Conservation (phyloP, 2,888 invertebrate species). For the Taphrorychus bicolor region DNA sequence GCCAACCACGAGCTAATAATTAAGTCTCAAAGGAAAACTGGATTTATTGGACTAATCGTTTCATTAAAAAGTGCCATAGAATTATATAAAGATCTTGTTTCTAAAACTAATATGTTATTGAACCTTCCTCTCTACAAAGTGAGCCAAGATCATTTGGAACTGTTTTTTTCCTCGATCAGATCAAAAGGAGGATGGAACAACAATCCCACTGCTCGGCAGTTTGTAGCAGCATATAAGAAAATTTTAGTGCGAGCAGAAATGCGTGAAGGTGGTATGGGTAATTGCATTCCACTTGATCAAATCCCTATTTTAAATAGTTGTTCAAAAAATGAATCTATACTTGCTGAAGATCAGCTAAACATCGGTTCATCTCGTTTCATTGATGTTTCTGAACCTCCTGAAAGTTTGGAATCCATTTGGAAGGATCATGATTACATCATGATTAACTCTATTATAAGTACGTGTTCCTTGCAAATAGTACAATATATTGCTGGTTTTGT, state of each 20-base stretch:
- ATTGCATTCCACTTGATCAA: background rate
- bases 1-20: conserved; percentile 19
- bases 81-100: conserved; percentile 16
- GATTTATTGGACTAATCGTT: conserved; percentile 25
- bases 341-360: background rate
- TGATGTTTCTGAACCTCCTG: background rate
- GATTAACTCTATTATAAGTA: background rate
- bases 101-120: conserved; percentile 13
- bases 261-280: background rate
- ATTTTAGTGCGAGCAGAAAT: conserved; percentile 24
- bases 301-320: background rate
- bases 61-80: conserved; percentile 12
- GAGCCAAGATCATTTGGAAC: conserved; percentile 40
- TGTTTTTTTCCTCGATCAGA: conserved; percentile 36
- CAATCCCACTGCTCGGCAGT: conserved; percentile 41
- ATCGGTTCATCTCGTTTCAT: background rate
- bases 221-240: conserved; percentile 34
- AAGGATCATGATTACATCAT: background rate
- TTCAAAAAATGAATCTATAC: too few relatives aligned
- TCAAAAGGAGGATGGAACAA: conserved; percentile 37
- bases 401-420: background rate
- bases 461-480: background rate
- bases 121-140: conserved; percentile 31
- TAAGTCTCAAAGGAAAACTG: conserved; percentile 31
- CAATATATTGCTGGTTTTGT: background rate